Evolutionary conservation across 2,888 invertebrate genomes (phyloP).

Genomic region (Itoplectis maculator): DNA sequence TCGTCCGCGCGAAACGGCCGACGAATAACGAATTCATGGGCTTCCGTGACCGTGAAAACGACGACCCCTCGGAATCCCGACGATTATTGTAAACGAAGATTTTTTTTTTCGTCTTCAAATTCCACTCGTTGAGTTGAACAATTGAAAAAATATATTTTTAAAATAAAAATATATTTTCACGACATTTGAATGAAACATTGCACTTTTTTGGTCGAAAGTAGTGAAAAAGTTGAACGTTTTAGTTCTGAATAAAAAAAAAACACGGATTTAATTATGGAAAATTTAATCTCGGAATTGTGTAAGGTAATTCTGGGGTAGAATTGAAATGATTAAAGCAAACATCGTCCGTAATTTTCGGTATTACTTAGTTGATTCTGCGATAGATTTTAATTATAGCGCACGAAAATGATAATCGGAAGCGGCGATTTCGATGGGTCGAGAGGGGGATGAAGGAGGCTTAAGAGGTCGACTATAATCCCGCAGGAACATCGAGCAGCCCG

Average conservation of each 20-base stretch:
- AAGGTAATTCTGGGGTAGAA: too few species aligned
- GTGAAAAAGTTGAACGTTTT: too few species aligned
- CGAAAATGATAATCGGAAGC: conserved; percentile 12
- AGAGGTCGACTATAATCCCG: conserved; percentile 67
- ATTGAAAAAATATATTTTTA: conserved; percentile 17
- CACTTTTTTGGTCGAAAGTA: too few species aligned
- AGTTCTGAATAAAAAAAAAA: too few species aligned
- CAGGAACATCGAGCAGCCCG: conserved; percentile 73
- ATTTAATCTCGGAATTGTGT: too few species aligned
- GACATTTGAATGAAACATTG: too few species aligned
- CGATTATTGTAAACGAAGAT: conserved; percentile 17
- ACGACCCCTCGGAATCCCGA: conserved; percentile 1
- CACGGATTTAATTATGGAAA: too few species aligned
- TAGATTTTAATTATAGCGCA: conserved; percentile 2
- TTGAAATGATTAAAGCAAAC: too few species aligned
- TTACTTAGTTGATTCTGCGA: too few species aligned
- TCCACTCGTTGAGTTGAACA: not conserved
- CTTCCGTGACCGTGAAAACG: conserved; percentile 9
- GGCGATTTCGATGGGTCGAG: conserved; percentile 14
- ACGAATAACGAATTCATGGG: conserved; percentile 60
- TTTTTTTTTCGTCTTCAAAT: not conserved
- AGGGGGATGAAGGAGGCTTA: conserved; percentile 52
- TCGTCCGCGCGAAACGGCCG: conserved; percentile 40
- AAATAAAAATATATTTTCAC: too few species aligned
- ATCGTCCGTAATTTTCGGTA: too few species aligned